Evolutionary conservation across 2,888 invertebrate genomes (phyloP).

Genomic region (Drosophila merina): DNA sequence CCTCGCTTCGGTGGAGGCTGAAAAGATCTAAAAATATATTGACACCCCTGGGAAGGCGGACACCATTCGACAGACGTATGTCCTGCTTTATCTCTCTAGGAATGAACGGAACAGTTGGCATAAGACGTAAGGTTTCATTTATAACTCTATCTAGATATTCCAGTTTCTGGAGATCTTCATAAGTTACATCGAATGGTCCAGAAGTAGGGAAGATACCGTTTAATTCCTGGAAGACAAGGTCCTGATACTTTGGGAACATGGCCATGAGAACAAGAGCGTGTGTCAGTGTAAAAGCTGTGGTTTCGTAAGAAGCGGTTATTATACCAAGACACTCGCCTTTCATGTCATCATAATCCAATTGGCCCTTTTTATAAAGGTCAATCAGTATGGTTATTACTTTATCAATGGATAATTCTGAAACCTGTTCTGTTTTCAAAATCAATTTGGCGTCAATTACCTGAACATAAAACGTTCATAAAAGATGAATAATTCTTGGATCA

Average conservation of each 20-base stretch:
- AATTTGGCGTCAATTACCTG: background rate
- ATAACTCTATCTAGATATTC: conserved; percentile 77
- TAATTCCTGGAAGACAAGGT: conserved; percentile 70
- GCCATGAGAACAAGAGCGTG: conserved; percentile 61
- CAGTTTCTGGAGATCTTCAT: conserved; percentile 70
- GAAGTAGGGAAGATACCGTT: conserved; percentile 54
- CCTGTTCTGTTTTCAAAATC: background rate
- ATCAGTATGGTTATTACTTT: conserved; percentile 61
- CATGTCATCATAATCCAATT: conserved; percentile 65
- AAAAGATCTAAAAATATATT: conserved; percentile 72
- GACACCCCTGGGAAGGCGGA: conserved; percentile 70
- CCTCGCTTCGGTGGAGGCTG: conserved; percentile 73
- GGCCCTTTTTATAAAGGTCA: conserved; percentile 54
- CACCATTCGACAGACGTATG: conserved; percentile 65
- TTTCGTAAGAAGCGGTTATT: conserved; percentile 78
- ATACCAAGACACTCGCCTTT: conserved; percentile 69
- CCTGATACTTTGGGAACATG: conserved; percentile 77
- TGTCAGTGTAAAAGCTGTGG: conserved; percentile 66
- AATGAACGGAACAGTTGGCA: conserved; percentile 71
- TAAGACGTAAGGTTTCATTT: conserved; percentile 77
- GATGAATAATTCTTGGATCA: background rate
- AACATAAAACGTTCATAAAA: background rate
- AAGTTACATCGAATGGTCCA: conserved; percentile 56
- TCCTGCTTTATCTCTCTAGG: conserved; percentile 61
- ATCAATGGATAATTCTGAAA: background rate